Evolutionary conservation across 1,140 invertebrate genomes (phyloP), one percentile per base, ranked within the genome.

Genomic region (Drosophila santomea): DNA sequence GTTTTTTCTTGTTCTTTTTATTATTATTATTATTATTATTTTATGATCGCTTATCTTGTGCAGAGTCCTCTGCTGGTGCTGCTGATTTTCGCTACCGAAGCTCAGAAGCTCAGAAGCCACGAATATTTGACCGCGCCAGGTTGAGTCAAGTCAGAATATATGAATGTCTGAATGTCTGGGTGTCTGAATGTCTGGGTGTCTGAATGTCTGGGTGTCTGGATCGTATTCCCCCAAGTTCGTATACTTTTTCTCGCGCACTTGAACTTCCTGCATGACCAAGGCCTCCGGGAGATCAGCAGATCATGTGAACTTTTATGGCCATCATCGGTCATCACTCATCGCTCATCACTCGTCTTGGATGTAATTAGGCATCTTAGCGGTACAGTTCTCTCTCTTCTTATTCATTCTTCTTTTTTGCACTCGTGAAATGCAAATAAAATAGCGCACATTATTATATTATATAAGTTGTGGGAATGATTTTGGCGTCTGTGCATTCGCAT

Each of bases 241-340:
- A 52, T 28, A 48, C 41, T 11, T n/a, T 48, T 51, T 74, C 68
- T 68, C 47, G 67, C 58, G 58, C 74, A 79, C 78, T 88, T 88
- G 84, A 88, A 89, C 84, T 88, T 88, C 84, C 84, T 88, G 84
- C 76, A 84, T 88, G 80, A 80, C 83, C 75, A 72, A 58, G 35
- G 28, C 17, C 45, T 12, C 17, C 62, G 8, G 14, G 15, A 59
- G 67, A 47, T 68, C 67, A 68, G 36, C 43, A 50, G 64, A 69
- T 71, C 68, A 71, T 71, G 68, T 71, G 68, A 71, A 71, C 68
- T 71, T 71, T 71, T 71, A 71, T 74, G 68, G 48, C 71, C 68
- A 73, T 81, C 76, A 78, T 80, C 80, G 80, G 71, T 83, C 60
- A 79, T 85, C 66, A n/a, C 64, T 71, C 66, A 52, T 58, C 68